These are phyloP conservation scores for Eupithecia abbreviata DNA, from an alignment of 2,888 invertebrate species.

Conservation along the genomic window DNA sequence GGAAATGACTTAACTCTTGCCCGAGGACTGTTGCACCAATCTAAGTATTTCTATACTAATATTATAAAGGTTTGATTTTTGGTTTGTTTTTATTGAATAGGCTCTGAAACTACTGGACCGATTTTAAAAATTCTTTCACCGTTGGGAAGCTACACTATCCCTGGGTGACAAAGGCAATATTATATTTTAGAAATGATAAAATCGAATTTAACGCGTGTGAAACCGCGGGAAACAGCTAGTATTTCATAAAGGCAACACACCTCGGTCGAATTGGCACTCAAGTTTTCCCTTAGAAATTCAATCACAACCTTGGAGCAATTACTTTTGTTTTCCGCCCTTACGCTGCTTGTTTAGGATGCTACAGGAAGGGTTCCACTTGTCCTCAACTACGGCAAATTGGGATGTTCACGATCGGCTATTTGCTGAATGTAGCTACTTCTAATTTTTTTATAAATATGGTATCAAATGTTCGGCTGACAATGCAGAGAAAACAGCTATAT, in stretches of 20 bases:
- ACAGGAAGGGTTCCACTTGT: conserved; percentile 9
- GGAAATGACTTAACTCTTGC: background rate
- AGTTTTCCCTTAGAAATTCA: conserved; percentile 8
- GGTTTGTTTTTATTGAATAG: too few relatives aligned
- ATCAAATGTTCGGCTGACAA: background rate
- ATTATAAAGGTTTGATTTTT: too few relatives aligned
- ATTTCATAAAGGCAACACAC: background rate
- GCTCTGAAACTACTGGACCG: too few relatives aligned
- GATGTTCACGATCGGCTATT: background rate
- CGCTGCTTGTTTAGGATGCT: conserved; percentile 17
- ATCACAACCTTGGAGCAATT: conserved; percentile 9
- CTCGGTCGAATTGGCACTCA: background rate
- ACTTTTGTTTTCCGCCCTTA: conserved; percentile 11
- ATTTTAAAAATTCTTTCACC: too few relatives aligned
- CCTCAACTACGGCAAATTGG: conserved; percentile 1
- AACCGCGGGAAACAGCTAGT: too few relatives aligned
- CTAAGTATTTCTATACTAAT: background rate
- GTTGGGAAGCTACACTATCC: too few relatives aligned
- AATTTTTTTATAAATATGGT: background rate
- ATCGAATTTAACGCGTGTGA: too few relatives aligned
- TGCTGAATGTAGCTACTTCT: background rate
- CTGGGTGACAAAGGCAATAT: too few relatives aligned
- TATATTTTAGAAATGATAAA: too few relatives aligned
- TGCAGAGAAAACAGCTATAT: background rate
- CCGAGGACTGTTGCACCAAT: background rate